A percentile compares a stretch with the other conserved stretches of the same genome.
These are phyloP conservation scores for Brienomyrus longianalis DNA, from an alignment of 2,113 vertebrate genomes.

Conservation along the genomic window DNA sequence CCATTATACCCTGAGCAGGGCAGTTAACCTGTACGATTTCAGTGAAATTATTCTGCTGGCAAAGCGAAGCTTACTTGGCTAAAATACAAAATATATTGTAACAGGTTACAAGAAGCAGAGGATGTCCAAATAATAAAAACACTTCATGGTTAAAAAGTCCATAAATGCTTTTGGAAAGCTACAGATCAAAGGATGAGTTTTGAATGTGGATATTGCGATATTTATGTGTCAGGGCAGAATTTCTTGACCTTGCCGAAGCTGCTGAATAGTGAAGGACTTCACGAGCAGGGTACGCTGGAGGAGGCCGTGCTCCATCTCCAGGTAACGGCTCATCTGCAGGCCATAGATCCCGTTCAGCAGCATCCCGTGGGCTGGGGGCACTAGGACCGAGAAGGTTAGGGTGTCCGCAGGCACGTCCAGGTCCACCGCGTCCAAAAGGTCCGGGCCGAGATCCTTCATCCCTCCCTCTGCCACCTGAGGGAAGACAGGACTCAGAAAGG, in stretches of 20 bases:
- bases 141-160: neutral
- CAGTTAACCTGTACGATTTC: neutral
- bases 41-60: neutral
- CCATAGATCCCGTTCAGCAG: conserved; percentile 47
- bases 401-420: conserved; percentile 39
- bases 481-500: neutral
- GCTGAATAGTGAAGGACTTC: conserved; percentile 51
- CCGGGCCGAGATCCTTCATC: conserved; percentile 35
- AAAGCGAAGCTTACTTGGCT: neutral
- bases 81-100: neutral
- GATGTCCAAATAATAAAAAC: neutral
- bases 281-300: conserved; percentile 35
- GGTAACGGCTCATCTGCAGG: conserved; percentile 26
- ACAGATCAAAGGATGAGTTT: neutral
- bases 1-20: neutral
- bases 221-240: neutral
- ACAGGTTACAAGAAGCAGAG: neutral
- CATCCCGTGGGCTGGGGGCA: conserved; percentile 40
- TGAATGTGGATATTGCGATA: neutral
- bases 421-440: conserved; percentile 44
- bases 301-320: conserved; percentile 35
- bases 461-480: conserved; percentile 53
- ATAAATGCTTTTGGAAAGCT: neutral
- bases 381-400: conserved; percentile 45
- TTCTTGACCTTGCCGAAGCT: conserved; percentile 46